Conservation (phyloP, 2,797 vertebrate genomes). For the Podargus strigoides region DNA sequence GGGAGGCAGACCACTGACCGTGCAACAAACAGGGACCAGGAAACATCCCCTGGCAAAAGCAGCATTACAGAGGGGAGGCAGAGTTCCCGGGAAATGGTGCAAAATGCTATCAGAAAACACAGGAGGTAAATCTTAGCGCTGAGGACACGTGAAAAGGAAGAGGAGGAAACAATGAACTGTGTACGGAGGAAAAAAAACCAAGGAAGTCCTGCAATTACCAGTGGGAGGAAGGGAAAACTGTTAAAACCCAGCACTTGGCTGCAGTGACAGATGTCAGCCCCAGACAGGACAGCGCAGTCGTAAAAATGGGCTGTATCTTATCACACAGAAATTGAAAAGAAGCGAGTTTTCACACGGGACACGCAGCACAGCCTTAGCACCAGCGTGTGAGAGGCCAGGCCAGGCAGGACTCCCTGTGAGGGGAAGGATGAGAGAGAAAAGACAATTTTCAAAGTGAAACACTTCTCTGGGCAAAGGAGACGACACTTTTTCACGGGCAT, state of each 20-base stretch:
- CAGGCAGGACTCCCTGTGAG: fast-evolving
- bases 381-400: background rate
- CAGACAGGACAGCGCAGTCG: fast-evolving
- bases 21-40: background rate
- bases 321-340: background rate
- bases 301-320: background rate
- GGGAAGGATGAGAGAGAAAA: background rate
- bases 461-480: background rate
- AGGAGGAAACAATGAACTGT: background rate
- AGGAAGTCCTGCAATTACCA: background rate
- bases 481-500: fast-evolving
- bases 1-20: background rate
- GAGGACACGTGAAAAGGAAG: background rate
- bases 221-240: background rate
- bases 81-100: background rate
- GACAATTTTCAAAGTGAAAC: background rate
- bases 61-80: background rate
- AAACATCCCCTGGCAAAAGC: background rate
- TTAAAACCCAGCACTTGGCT: background rate
- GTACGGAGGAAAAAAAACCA: background rate
- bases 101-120: background rate
- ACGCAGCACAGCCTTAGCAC: background rate
- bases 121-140: background rate
- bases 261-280: background rate
- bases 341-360: background rate